These are phyloP conservation scores for Dendrolimus houi DNA, from an alignment of 2,888 invertebrate genomes.

Conservation along the genomic window DNA sequence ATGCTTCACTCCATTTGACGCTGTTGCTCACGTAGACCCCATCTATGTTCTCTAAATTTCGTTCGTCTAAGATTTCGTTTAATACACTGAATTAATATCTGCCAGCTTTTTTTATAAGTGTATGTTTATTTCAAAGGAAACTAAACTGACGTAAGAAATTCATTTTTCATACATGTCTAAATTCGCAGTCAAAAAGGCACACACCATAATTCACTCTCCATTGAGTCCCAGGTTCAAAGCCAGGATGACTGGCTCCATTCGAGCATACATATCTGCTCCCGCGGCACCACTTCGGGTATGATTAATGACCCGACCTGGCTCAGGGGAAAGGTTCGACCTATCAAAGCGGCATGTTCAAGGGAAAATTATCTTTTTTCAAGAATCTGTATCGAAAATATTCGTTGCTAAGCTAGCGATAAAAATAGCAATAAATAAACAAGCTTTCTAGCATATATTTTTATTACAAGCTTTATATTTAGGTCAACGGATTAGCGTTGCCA, in stretches of 20 bases:
- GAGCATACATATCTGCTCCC: constrained; percentile 40
- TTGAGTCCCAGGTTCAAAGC: not conserved
- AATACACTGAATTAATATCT: no score
- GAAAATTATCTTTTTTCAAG: not conserved
- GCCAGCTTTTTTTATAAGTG: no score
- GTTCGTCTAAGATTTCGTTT: no score
- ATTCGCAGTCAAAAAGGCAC: not conserved
- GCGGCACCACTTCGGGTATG: constrained; percentile 40
- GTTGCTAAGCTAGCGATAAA: not conserved
- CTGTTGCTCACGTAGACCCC: no score
- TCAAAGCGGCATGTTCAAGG: not conserved
- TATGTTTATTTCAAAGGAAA: no score
- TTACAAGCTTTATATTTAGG: no score
- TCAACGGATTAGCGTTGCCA: no score
- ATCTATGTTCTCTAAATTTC: no score
- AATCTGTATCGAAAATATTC: not conserved
- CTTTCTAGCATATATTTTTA: no score
- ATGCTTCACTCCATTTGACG: no score
- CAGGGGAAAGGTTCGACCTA: constrained; percentile 16
- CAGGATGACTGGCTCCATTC: constrained; percentile 55
- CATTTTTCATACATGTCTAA: constrained; percentile 1
- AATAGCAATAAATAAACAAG: no score
- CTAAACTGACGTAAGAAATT: no score
- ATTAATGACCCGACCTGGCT: constrained; percentile 35
- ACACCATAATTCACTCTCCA: constrained; percentile 17